Base-by-base conservation (phyloP, 2,888 invertebrate species). In the Cremastinae sp. region DNA sequence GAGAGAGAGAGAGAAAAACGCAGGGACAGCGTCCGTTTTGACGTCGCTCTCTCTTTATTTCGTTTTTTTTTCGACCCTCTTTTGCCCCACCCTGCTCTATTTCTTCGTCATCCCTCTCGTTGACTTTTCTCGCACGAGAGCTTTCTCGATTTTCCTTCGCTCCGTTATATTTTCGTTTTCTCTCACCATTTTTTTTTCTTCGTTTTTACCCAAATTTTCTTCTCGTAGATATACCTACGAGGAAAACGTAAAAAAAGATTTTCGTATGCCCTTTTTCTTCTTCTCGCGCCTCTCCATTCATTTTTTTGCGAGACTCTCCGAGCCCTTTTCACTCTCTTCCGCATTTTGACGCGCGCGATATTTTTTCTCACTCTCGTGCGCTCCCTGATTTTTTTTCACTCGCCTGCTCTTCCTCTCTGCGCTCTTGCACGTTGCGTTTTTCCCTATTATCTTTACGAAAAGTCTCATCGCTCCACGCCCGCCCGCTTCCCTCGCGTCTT, bases 11-110 rank as follows among this genome's bases (percentile, higher is more conserved):
- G 51, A 22, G 22, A 51, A 22, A 51, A 22, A 36, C 64, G 69
- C 43, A 18, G 38, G 18, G 66, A 54, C 59, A 75, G 38, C 70
- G 64, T 70, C 69, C 56, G 62, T 56, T 71, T 59, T 72, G 36
- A 62, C 54, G 54, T 53, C 65, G 43, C 66, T 22, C 51, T 54
- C 34, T 47, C 51, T 56, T 74, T 71, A 61, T 64, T 36, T 76
- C 62, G 64, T 59, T 61, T 61, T 43, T 64, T 18, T 45, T 56
- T 53, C 66, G 45, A 54, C 74, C 45, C 72, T 69, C 65, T 66
- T 69, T 41, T 36, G 53, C 56, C 56, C 69, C 65, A 74, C 74
- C 58, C 64, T 56, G 14, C 65, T 49, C 64, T 12, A 43, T 49
- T 49, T 14, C 12, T 12, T 47, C 36, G 51, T 20, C 61, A 45